Percentiles rank a stretch among this genome's conserved stretches.
These are phyloP conservation scores for Polyboroides typus DNA, from an alignment of 2,797 vertebrate species.

Conservation along the genomic window DNA sequence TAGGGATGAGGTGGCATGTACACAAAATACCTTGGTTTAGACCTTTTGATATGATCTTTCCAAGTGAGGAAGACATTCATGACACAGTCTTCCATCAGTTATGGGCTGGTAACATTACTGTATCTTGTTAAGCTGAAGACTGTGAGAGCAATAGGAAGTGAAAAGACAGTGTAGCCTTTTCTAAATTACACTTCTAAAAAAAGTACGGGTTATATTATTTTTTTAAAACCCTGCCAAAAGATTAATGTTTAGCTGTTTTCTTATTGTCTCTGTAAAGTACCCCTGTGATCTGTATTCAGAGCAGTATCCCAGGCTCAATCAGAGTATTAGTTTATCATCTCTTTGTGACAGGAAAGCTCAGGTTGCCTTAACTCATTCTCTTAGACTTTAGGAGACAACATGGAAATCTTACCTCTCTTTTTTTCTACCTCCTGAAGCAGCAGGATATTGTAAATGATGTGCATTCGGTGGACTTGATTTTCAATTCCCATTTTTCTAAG, in stretches of 20 bases:
- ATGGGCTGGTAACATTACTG: neutral
- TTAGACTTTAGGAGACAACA: neutral
- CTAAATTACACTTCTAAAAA: neutral
- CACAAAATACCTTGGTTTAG: neutral
- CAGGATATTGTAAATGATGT: conserved; percentile 80
- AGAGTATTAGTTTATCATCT: neutral
- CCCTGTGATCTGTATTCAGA: neutral
- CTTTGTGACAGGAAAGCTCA: neutral
- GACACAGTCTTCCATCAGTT: neutral
- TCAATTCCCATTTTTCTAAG: conserved; percentile 76
- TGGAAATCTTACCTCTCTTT: conserved; percentile 71
- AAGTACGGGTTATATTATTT: neutral
- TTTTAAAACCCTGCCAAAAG: neutral
- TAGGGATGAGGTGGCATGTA: neutral
- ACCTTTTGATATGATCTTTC: neutral
- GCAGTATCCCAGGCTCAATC: neutral
- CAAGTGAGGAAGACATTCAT: neutral
- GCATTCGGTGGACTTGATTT: conserved; percentile 76
- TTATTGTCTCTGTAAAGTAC: neutral
- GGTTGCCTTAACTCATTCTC: neutral
- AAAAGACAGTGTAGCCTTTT: neutral
- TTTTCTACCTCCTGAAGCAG: conserved; percentile 75
- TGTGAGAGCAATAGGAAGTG: neutral
- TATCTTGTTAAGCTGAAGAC: neutral
- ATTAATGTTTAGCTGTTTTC: neutral